These are phyloP conservation scores for Ochropleura plecta DNA, from an alignment of 2,888 invertebrate genomes.

Conservation along the genomic window DNA sequence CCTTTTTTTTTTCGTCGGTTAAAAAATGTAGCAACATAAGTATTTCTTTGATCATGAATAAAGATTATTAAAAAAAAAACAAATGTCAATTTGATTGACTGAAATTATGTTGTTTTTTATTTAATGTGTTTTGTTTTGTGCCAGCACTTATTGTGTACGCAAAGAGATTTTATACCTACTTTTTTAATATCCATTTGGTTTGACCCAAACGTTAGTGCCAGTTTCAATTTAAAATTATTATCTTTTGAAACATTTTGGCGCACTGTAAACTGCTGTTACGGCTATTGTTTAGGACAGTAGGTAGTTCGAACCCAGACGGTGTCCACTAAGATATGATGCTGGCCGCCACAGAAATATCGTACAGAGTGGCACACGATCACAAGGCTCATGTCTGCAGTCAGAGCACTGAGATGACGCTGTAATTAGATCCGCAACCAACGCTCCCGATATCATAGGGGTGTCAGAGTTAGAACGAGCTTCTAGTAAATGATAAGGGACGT, in stretches of 20 bases:
- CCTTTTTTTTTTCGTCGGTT: too few relatives aligned
- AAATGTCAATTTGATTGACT: too few relatives aligned
- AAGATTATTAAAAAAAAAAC: too few relatives aligned
- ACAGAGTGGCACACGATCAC: constrained; percentile 16
- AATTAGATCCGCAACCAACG: constrained; percentile 72
- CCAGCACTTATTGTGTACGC: too few relatives aligned
- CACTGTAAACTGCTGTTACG: not conserved
- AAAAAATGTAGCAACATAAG: too few relatives aligned
- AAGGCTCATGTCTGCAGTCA: constrained; percentile 7
- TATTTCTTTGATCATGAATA: too few relatives aligned
- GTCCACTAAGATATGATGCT: not conserved
- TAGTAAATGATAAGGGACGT: not conserved
- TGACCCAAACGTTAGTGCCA: not conserved
- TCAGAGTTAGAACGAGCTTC: not conserved
- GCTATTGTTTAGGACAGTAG: not conserved
- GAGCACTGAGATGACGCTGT: constrained; percentile 68
- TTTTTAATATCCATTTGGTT: not conserved
- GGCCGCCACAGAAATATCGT: constrained; percentile 6
- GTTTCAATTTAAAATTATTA: not conserved
- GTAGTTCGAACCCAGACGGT: not conserved
- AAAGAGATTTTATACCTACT: too few relatives aligned
- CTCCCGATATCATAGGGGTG: constrained; percentile 37
- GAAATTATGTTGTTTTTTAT: too few relatives aligned
- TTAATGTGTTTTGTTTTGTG: too few relatives aligned
- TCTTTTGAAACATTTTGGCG: not conserved